phyloP scores from a whole-genome alignment of 2,797 vertebrate species.

The Hoplostethus atlanticus region DNA sequence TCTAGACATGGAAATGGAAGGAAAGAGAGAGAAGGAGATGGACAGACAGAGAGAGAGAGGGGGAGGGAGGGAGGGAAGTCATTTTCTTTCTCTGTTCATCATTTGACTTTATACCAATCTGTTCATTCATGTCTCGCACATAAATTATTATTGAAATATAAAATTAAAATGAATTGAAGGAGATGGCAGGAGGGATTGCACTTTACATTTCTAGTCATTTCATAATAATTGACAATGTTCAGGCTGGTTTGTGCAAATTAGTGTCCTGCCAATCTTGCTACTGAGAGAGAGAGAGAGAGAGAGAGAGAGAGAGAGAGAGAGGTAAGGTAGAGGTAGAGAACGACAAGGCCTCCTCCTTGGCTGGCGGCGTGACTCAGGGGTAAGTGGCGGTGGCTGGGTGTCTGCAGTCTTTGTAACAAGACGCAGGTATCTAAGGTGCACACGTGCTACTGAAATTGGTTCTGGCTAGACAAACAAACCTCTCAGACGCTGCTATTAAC shows the following conservation, averaged over 20 bases:
- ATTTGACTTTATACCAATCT: conserved; percentile 5
- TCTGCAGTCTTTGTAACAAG: conserved; percentile 41
- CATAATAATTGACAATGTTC: not conserved
- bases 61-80: too few relatives aligned
- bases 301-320: not conserved
- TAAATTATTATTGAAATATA: not conserved
- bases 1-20: conserved; percentile 28
- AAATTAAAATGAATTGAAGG: not conserved
- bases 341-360: not conserved
- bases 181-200: not conserved
- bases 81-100: conserved; percentile 11
- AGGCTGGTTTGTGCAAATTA: conserved; percentile 8
- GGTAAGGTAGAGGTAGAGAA: not conserved
- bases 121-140: not conserved
- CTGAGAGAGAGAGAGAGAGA: not conserved
- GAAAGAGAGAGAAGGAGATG: conserved; percentile 20
- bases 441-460: conserved; percentile 15
- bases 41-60: not conserved
- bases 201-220: not conserved
- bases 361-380: too few relatives aligned
- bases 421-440: not conserved
- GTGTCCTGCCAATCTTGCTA: conserved; percentile 10
- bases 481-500: conserved; percentile 14
- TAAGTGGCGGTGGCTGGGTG: conserved; percentile 1
- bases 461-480: conserved; percentile 41